Evolutionary conservation across 2,797 vertebrate species (phyloP).

Genomic region (Echiichthys vipera): DNA sequence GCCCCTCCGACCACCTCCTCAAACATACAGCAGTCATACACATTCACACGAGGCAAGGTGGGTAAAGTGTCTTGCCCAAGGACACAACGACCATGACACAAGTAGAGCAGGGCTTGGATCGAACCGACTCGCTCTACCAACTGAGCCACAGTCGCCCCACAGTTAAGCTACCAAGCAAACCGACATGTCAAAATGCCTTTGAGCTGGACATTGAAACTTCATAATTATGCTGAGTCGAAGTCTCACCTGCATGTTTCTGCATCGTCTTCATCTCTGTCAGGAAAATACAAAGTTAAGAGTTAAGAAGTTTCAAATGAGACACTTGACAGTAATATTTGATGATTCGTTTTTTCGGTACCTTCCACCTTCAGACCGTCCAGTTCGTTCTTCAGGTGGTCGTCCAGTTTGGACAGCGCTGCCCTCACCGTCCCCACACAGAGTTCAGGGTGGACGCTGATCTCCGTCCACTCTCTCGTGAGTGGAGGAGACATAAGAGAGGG

Average conservation of each 20-base stretch:
- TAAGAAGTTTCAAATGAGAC: too few species aligned
- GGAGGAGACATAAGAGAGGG: constrained; percentile 56
- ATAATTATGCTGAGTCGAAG: background rate
- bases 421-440: constrained; percentile 69
- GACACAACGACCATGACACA: too few species aligned
- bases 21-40: too few species aligned
- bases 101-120: too few species aligned
- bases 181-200: background rate
- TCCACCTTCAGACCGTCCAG: constrained; percentile 59
- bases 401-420: constrained; percentile 61
- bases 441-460: constrained; percentile 59
- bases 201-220: too few species aligned
- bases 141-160: too few species aligned
- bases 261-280: constrained; percentile 78
- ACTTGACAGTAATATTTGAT: too few species aligned
- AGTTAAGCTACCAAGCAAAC: too few species aligned
- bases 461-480: constrained; percentile 59
- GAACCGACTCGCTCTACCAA: too few species aligned
- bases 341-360: constrained; percentile 46
- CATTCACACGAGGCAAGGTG: too few species aligned
- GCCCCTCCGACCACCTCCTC: too few species aligned
- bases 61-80: too few species aligned
- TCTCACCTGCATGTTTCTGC: constrained; percentile 75
- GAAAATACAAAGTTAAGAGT: constrained; percentile 14
- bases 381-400: constrained; percentile 47